Conservation (phyloP, 2,113 vertebrate species). For the Chionodraco myersi region DNA sequence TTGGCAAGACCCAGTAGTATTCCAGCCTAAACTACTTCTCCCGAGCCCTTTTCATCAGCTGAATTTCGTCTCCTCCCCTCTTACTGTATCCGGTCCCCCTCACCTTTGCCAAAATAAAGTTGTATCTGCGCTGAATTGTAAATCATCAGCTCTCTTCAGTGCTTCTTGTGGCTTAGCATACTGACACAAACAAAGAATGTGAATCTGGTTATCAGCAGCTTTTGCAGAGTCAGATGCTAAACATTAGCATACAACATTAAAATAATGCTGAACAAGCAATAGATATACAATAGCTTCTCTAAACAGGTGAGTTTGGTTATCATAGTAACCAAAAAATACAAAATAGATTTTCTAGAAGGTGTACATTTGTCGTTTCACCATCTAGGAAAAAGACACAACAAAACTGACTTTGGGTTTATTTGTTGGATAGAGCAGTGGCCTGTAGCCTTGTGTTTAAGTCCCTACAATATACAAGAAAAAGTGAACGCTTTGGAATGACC, state of each 20-base stretch:
- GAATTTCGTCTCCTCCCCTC: conserved; percentile 1
- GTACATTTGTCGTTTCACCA: background rate
- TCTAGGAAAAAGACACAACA: conserved; percentile 11
- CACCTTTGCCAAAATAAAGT: conserved; percentile 33
- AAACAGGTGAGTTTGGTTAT: background rate
- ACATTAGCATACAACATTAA: background rate
- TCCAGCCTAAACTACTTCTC: conserved; percentile 54
- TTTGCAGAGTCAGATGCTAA: background rate
- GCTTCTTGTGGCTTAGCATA: conserved; percentile 32
- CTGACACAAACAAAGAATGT: conserved; percentile 28
- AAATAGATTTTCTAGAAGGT: background rate
- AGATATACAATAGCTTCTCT: background rate
- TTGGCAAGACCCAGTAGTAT: conserved; percentile 37
- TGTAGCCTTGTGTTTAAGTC: conserved; percentile 26
- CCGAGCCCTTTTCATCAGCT: conserved; percentile 12
- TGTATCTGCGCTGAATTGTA: background rate
- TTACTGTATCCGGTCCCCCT: background rate
- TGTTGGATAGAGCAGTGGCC: conserved; percentile 29
- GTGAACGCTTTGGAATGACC: too few species aligned
- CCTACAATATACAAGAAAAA: conserved; percentile 6
- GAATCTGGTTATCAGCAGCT: background rate
- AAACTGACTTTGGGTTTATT: conserved; percentile 15
- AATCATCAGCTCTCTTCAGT: conserved; percentile 14
- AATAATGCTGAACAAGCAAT: background rate
- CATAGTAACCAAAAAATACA: background rate